Base-by-base conservation (phyloP, 2,888 invertebrate genomes). In the Geotrupes spiniger region DNA sequence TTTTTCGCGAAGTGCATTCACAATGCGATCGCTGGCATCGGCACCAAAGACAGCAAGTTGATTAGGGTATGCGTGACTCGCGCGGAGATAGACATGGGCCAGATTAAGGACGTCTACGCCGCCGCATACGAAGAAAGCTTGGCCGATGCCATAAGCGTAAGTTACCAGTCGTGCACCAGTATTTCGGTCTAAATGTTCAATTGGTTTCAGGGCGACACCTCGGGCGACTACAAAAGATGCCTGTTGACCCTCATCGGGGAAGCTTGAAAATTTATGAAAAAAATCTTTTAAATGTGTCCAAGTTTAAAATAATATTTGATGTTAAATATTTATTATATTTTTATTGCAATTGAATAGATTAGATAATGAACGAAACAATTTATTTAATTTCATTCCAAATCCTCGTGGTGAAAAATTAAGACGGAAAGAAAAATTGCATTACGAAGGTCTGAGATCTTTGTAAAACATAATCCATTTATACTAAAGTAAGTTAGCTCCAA, bases 1-100 rank as follows among this genome's bases (percentile, higher is more conserved):
- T 93, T 85, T 77, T 93, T 91, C 74, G 92, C 92, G 1, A 85
- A 89, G 64, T 82, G 87, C 29, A 76, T 93, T 42, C 83, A 92
- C 73, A 85, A 87, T 65, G 84, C 89, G 38, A 90, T 93, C 89
- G 86, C 87, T 67, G 92, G 93, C 3, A 72, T 87, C 54, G 93
- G 93, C 51, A 93, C 93, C 4, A 86, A 89, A 65, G 93, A 93
- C 69, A 78, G 81, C 37, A 85, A 88, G 61, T 77, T 93, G 54
- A 91, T 92, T 61, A 84, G 92, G 63, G 76, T 92, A 46, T 78
- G 92, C 62, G 85, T 89, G 39, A 88, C 90, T 1, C 81, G 91
- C 56, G 82, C 81, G 64, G 87, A 91, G 78, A 77, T 89, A 45
- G 92, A 92, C 69, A 79, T 92, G 76, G 84, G 79, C 1, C 89